Percentiles rank a stretch among this genome's conserved stretches.
phyloP scores from a whole-genome alignment of 2,888 invertebrate genomes.

The Myopa tessellatipennis region DNA sequence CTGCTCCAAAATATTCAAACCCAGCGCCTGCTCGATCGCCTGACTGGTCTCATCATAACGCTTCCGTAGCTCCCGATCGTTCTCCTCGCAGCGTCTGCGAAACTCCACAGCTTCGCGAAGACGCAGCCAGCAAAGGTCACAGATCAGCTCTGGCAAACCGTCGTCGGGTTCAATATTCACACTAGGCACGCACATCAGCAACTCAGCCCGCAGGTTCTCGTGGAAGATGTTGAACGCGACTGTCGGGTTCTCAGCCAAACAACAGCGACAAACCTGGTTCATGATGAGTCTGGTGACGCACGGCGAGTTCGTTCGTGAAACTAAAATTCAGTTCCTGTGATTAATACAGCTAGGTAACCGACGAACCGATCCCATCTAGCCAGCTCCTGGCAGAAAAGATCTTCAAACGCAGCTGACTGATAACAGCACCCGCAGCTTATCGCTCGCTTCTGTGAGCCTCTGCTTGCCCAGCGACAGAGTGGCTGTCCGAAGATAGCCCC shows the following conservation, averaged over 20 bases:
- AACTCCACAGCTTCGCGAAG: constrained; percentile 56
- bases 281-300: not conserved
- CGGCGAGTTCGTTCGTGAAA: not conserved
- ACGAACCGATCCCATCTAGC: not conserved
- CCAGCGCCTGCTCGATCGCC: constrained; percentile 51
- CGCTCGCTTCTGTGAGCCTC: not conserved
- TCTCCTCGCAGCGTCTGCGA: constrained; percentile 53
- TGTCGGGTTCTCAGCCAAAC: constrained; percentile 56
- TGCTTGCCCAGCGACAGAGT: not conserved
- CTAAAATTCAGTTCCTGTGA: not conserved
- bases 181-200: constrained; percentile 50
- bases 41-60: constrained; percentile 52
- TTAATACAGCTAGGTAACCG: not conserved
- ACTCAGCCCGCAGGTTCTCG: constrained; percentile 50
- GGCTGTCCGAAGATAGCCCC: constrained; percentile 25
- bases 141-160: constrained; percentile 58
- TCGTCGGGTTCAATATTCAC: constrained; percentile 52
- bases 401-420: constrained; percentile 19
- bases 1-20: constrained; percentile 45
- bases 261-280: constrained; percentile 57
- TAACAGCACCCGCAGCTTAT: constrained; percentile 3
- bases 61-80: constrained; percentile 55
- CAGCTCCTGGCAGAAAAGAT: not conserved
- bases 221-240: constrained; percentile 52
- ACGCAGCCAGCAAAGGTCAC: constrained; percentile 54